A percentile compares a stretch with the other conserved stretches of the same genome.
Conservation (phyloP, 1,140 invertebrate species). For the Drosophila subpulchrella region DNA sequence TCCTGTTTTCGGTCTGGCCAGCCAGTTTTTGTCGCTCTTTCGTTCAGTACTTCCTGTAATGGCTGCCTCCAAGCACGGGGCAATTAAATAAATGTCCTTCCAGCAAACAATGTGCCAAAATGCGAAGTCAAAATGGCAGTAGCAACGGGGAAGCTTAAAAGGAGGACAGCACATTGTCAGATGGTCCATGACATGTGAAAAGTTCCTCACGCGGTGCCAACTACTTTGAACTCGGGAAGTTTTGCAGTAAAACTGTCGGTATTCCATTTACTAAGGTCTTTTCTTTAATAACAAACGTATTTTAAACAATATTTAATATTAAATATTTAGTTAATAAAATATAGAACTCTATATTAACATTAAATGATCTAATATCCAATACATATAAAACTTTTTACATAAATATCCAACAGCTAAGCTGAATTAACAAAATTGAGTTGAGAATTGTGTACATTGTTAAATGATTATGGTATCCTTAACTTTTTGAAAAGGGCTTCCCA, state of each 20-base stretch:
- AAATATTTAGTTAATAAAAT: no score
- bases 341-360: no score
- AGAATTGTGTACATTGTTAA: background rate
- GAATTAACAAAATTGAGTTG: no score
- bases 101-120: constrained; percentile 53
- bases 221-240: constrained; percentile 6
- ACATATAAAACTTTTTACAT: no score
- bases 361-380: no score
- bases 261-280: background rate
- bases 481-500: background rate
- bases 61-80: constrained; percentile 40
- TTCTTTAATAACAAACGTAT: no score
- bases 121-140: constrained; percentile 28
- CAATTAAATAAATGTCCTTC: constrained; percentile 65
- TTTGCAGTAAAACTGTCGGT: background rate
- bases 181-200: constrained; percentile 38
- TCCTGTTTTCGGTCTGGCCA: constrained; percentile 34
- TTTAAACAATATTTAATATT: no score
- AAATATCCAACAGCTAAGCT: no score
- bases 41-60: constrained; percentile 55
- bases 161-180: constrained; percentile 3
- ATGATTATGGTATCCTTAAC: background rate
- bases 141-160: constrained; percentile 23
- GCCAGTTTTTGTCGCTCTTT: constrained; percentile 12
- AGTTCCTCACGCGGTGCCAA: constrained; percentile 6